Base-by-base conservation (phyloP, 2,797 vertebrate species). In the Lutra lutra region DNA sequence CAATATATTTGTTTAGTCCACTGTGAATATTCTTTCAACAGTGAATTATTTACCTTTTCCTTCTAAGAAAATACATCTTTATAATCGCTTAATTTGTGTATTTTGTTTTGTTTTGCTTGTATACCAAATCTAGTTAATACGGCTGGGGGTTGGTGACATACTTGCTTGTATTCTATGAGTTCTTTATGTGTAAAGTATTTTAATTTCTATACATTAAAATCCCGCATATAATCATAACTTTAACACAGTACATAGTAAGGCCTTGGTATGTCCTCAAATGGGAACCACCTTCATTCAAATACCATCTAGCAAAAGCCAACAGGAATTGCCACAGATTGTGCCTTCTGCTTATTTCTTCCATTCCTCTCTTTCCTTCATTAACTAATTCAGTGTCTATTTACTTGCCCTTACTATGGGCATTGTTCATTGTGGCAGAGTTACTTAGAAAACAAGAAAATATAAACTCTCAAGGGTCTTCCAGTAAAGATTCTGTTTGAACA, bases 401-500 rank as follows among this genome's bases (percentile, higher is more conserved):
- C 15, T 51, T 90, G 43, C 18, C 79, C 9, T 89, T 93, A 85
- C 9, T 58, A 8, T 91, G 13, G 58, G 14, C 12, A 83, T 72
- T 88, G 27, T 73, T 96, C 70, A 56, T 35, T 79, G 58, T 38
- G 23, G n/a, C 58, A 43, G 40, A 78, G 27, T 87, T 93, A 77
- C 27, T 66, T 68, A 12, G 18, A 82, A 82, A 89, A 90, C 43
- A 79, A 77, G 62, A 75, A 66, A 84, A 85, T 70, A 54, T 7
- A 29, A 89, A 92, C 23, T 86, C 70, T 93, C 32, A 72, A 77
- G 20, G 27, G 11, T 72, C 87, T 89, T 85, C 46, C 40, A 83
- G 29, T 94, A n/a, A 85, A 88, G 13, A 70, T 70, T 92, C 38
- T 80, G 48, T 88, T 60, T 94, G 38, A 72, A 68, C 43, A 87